A percentile compares a stretch with the other conserved stretches of the same genome.
These are phyloP conservation scores for Conger conger DNA, from an alignment of 2,113 vertebrate species.

Conservation along the genomic window DNA sequence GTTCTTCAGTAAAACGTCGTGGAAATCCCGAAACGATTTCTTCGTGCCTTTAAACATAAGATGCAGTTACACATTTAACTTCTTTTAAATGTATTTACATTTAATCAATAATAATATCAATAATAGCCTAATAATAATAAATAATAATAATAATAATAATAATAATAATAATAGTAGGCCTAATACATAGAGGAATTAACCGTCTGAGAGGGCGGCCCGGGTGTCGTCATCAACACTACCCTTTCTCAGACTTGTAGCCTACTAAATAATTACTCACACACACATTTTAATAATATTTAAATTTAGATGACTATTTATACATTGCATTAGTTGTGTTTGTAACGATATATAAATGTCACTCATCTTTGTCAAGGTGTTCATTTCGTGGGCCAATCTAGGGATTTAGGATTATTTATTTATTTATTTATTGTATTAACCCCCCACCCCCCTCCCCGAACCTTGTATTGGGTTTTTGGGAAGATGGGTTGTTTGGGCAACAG, in stretches of 20 bases:
- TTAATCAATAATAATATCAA: background rate
- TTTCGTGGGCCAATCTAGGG: slow-evolving; percentile 59
- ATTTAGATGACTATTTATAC: slow-evolving; percentile 10
- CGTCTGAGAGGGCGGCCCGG: slow-evolving; percentile 54
- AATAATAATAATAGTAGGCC: slow-evolving; percentile 9
- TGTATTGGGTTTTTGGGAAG: slow-evolving; percentile 63
- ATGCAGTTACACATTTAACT: background rate
- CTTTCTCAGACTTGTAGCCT: slow-evolving; percentile 41
- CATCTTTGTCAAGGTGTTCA: slow-evolving; percentile 62
- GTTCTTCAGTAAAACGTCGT: slow-evolving; percentile 28
- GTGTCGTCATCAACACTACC: slow-evolving; percentile 52
- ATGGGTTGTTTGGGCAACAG: slow-evolving; percentile 93
- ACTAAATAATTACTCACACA: slow-evolving; percentile 40
- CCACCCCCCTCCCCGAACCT: slow-evolving; percentile 55
- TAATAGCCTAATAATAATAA: slow-evolving; percentile 3
- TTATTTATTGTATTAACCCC: slow-evolving; percentile 42
- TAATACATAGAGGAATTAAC: slow-evolving; percentile 46
- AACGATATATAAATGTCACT: slow-evolving; percentile 63
- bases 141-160: background rate
- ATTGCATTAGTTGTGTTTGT: slow-evolving; percentile 39
- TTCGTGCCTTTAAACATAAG: slow-evolving; percentile 22
- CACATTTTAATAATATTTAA: slow-evolving; percentile 39
- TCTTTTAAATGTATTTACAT: slow-evolving; percentile 2
- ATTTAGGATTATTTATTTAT: slow-evolving; percentile 55
- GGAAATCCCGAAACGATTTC: slow-evolving; percentile 45